Base-by-base conservation (phyloP, 2,888 invertebrate genomes). In the Amblyjoppa proteus region DNA sequence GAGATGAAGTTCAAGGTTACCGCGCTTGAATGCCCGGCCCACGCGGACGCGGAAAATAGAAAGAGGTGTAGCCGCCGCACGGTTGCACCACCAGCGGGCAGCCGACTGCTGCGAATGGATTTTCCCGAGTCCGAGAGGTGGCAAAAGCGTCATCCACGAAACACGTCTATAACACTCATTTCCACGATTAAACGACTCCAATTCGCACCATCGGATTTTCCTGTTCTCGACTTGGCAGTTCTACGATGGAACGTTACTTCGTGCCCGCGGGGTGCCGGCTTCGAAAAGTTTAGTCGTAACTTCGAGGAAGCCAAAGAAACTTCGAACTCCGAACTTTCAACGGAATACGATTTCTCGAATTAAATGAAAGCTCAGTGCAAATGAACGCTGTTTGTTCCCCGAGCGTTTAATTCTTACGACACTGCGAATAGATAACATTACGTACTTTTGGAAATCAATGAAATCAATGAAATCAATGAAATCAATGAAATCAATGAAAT, bases 1-100 rank as follows among this genome's bases (percentile, higher is more conserved):
- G 90, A 91, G 92, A 93, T 93, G 93, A 93, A 93, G 93, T 94
- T 94, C 93, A 94, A 94, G 93, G 93, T 92, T 91, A 88, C 77
- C 89, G 87, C 89, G 91, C 91, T 89, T 87, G 89, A 90, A 89
- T 91, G 91, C 92, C 84, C 91, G 90, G 88, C 92, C 92, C 91
- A 92, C 92, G 91, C 89, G 86, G 75, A 86, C 85, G 88, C 90
- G 91, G 90, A 91, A 93, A 92, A 92, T 90, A 91, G 90, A 90
- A 91, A 91, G 89, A 89, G 88, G 87, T 45, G 45, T 45, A 66
- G 66, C 38, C 49, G 13, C 49, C 49, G 20, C 76, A n/a, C 61
- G 58, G 25, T 58, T 45, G 45, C 45, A 61, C 25, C 66, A 41
- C 34, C 64, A 25, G 51, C 70, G 28, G 11, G 11, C 73, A 45